Evolutionary conservation across 2,113 vertebrate species (phyloP).

Genomic region (Stomatorhinus ivindoensis): DNA sequence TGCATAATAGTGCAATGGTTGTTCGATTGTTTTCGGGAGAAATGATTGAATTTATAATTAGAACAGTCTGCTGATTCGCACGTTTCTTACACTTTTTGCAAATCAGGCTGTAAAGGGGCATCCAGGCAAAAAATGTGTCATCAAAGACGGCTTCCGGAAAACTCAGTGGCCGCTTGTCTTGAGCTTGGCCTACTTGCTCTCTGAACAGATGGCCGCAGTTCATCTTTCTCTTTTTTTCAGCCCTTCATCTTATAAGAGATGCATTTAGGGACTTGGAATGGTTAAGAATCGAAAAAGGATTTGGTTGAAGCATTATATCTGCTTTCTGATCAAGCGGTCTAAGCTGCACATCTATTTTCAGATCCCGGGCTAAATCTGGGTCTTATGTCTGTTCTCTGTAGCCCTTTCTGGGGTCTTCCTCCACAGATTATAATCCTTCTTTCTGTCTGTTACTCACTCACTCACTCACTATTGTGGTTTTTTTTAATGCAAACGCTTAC

Average conservation of each 20-base stretch:
- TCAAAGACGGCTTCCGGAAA: background rate
- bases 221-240: background rate
- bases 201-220: background rate
- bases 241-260: background rate
- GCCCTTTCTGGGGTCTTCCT: background rate
- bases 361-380: background rate
- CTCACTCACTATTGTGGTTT: background rate
- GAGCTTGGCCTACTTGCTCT: background rate
- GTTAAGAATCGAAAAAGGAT: background rate
- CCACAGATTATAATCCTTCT: background rate
- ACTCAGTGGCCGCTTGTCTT: background rate
- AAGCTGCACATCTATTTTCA: background rate
- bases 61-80: constrained; percentile 21
- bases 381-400: background rate
- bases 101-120: background rate
- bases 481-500: background rate
- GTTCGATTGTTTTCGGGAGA: constrained; percentile 50
- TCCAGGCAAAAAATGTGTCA: background rate
- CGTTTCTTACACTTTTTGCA: background rate
- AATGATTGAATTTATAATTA: constrained; percentile 48
- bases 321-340: background rate
- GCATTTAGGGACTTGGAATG: background rate
- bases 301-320: background rate
- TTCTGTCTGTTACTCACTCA: background rate
- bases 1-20: constrained; percentile 38